phyloP scores from a whole-genome alignment of 1,140 invertebrate species.

The Patella vulgata region DNA sequence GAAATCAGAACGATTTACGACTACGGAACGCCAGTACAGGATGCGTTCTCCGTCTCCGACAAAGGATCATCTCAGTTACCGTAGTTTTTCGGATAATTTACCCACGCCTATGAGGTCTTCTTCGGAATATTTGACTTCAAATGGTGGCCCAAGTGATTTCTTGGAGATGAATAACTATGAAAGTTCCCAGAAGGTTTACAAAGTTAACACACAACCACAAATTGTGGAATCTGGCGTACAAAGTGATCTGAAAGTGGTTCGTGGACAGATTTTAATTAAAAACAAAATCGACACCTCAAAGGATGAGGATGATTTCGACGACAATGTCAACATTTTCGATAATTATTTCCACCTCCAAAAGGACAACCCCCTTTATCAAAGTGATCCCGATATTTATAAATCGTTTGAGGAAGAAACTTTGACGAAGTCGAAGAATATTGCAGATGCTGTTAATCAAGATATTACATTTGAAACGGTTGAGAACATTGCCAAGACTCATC shows the following conservation, averaged over 20 bases:
- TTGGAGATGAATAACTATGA: background rate
- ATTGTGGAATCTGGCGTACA: slow-evolving; percentile 6
- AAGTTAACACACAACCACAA: slow-evolving; percentile 14
- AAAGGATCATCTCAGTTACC: too few relatives aligned
- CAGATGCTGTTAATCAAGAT: slow-evolving; percentile 35
- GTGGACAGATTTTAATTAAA: slow-evolving; percentile 52
- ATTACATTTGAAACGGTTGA: slow-evolving; percentile 52
- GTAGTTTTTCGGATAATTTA: too few relatives aligned
- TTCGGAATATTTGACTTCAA: too few relatives aligned
- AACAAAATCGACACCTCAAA: slow-evolving; percentile 45
- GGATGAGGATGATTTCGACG: slow-evolving; percentile 44
- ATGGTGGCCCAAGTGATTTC: background rate
- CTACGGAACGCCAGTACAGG: background rate
- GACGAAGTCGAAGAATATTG: slow-evolving; percentile 13
- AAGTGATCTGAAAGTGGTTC: slow-evolving; percentile 42
- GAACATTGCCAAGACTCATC: slow-evolving; percentile 36
- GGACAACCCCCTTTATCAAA: slow-evolving; percentile 54
- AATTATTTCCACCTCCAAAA: slow-evolving; percentile 46
- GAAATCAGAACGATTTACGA: too few relatives aligned
- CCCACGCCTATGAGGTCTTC: too few relatives aligned
- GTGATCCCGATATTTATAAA: slow-evolving; percentile 49
- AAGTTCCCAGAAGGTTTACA: slow-evolving; percentile 9
- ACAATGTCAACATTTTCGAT: slow-evolving; percentile 56
- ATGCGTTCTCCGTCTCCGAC: background rate
- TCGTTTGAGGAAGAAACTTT: slow-evolving; percentile 33